Evolutionary conservation across 1,140 invertebrate species (phyloP).

Genomic region (Drosophila pallidifrons): DNA sequence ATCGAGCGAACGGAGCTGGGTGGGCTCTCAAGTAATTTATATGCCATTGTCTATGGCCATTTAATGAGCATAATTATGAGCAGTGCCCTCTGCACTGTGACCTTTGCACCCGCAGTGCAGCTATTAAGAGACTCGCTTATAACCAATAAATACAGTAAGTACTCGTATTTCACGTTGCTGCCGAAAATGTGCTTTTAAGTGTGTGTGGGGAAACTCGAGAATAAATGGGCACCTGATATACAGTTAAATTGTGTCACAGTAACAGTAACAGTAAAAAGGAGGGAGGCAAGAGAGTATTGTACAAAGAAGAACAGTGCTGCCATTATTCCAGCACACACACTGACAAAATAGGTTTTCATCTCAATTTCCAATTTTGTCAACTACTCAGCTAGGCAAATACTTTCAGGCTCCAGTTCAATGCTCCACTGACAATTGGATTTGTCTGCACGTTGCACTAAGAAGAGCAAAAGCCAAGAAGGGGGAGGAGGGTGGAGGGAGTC

Average conservation of each 20-base stretch:
- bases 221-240: constrained; percentile 19
- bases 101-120: constrained; percentile 17
- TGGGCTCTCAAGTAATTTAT: constrained; percentile 7
- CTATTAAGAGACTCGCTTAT: not conserved
- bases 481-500: not conserved
- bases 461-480: not conserved
- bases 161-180: not conserved
- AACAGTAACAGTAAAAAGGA: not conserved
- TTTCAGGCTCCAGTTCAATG: constrained; percentile 13
- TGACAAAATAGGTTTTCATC: constrained; percentile 6
- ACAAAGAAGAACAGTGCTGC: constrained; percentile 9
- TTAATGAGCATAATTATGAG: constrained; percentile 31
- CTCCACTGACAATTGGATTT: constrained; percentile 16
- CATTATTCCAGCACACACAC: constrained; percentile 1
- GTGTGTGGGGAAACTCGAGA: constrained; percentile 10
- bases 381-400: constrained; percentile 30
- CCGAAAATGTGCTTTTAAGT: not conserved
- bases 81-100: constrained; percentile 45
- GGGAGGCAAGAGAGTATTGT: not conserved
- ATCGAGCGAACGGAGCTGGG: not conserved
- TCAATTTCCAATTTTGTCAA: constrained; percentile 47
- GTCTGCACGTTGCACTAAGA: not conserved
- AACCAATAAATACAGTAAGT: not conserved
- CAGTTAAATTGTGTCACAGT: constrained; percentile 23
- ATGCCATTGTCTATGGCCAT: not conserved